Evolutionary conservation across 2,797 vertebrate genomes (phyloP).

Genomic region (Cetoscarus ocellatus): DNA sequence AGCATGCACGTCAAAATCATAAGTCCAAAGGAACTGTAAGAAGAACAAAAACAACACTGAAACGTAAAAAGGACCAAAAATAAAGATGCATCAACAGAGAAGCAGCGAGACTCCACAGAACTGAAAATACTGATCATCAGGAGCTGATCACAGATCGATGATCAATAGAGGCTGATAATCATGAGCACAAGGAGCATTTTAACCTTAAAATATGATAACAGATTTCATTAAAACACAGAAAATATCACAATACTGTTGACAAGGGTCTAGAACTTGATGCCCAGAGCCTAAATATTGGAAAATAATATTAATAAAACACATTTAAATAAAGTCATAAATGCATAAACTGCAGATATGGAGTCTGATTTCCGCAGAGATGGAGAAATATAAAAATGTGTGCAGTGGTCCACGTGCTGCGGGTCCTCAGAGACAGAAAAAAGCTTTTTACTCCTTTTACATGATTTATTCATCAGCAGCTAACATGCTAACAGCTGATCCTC

Average conservation of each 20-base stretch:
- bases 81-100: constrained; percentile 26
- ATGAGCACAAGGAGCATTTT: too few species aligned
- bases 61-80: constrained; percentile 61
- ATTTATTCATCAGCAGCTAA: constrained; percentile 1
- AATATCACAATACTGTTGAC: too few species aligned
- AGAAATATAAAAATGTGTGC: too few species aligned
- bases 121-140: constrained; percentile 30
- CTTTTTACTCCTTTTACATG: not conserved
- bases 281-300: too few species aligned
- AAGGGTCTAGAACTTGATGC: too few species aligned
- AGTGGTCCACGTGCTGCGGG: too few species aligned
- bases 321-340: too few species aligned
- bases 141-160: constrained; percentile 36
- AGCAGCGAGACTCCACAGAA: constrained; percentile 30
- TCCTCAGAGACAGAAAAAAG: not conserved
- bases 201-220: too few species aligned
- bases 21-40: constrained; percentile 86
- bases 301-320: too few species aligned
- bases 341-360: too few species aligned
- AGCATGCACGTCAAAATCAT: constrained; percentile 87
- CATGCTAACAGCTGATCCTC: not conserved
- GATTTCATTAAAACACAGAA: too few species aligned
- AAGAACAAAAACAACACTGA: constrained; percentile 72
- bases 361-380: too few species aligned
- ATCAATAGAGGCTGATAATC: constrained; percentile 8